phyloP scores from a whole-genome alignment of 2,888 invertebrate species.

The Watsonalla binaria region DNA sequence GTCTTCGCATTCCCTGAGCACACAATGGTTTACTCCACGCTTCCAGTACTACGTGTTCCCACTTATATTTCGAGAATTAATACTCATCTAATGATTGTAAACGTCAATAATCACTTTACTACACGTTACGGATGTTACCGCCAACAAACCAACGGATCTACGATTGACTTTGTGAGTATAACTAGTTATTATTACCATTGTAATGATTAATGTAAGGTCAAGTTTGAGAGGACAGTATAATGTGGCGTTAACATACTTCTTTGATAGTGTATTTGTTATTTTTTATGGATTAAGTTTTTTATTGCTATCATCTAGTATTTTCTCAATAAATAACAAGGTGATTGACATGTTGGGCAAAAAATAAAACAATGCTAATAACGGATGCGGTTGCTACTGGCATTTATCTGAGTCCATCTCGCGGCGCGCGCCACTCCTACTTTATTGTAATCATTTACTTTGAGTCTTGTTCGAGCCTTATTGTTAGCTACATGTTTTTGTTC shows the following conservation, averaged over 20 bases:
- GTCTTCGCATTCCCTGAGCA: constrained; percentile 25
- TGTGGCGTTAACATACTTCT: constrained; percentile 33
- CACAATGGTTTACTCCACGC: constrained; percentile 22
- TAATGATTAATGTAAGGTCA: constrained; percentile 37
- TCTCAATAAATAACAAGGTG: constrained; percentile 49
- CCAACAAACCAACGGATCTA: constrained; percentile 11
- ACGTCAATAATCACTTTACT: constrained; percentile 10
- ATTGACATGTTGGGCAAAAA: constrained; percentile 54
- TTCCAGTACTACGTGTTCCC: constrained; percentile 23
- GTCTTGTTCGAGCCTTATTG: neutral
- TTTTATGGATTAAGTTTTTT: constrained; percentile 46
- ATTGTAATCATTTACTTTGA: neutral
- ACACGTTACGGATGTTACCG: constrained; percentile 8
- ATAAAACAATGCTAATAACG: constrained; percentile 47
- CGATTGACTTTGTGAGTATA: constrained; percentile 10
- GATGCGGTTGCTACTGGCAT: constrained; percentile 42
- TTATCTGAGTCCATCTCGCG: constrained; percentile 16
- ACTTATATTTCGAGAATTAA: constrained; percentile 35
- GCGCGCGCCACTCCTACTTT: constrained; percentile 20
- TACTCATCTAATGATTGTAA: constrained; percentile 22
- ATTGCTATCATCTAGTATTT: constrained; percentile 43
- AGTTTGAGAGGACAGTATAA: constrained; percentile 32
- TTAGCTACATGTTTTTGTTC: neutral
- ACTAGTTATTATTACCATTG: constrained; percentile 17
- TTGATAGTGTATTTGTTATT: constrained; percentile 41